These are phyloP conservation scores for Melanotaenia boesemani DNA, from an alignment of 2,797 vertebrate species.

Conservation along the genomic window DNA sequence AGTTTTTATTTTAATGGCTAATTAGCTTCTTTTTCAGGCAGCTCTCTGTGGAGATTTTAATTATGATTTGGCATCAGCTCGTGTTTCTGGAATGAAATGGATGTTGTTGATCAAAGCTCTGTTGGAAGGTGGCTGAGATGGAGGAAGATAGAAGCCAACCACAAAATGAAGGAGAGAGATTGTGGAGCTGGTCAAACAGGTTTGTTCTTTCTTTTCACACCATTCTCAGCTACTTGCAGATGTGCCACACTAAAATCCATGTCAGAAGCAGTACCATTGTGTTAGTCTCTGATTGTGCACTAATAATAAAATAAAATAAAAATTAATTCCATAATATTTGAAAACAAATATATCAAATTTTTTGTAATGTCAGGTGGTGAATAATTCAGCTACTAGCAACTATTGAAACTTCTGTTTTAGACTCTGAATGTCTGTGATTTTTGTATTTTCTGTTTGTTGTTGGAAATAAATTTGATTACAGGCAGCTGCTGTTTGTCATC, in stretches of 20 bases:
- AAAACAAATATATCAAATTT: slow-evolving; percentile 21
- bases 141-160: slow-evolving; percentile 53
- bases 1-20: slow-evolving; percentile 53
- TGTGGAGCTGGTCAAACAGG: slow-evolving; percentile 41
- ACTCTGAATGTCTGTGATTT: slow-evolving; percentile 26
- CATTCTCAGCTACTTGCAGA: slow-evolving; percentile 42
- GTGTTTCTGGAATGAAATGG: slow-evolving; percentile 75
- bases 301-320: neutral
- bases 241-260: slow-evolving; percentile 28
- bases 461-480: slow-evolving; percentile 25
- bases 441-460: slow-evolving; percentile 12
- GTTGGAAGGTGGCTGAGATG: slow-evolving; percentile 67
- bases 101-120: slow-evolving; percentile 70
- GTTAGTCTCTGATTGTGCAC: neutral
- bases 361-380: slow-evolving; percentile 16
- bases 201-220: slow-evolving; percentile 55
- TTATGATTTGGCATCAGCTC: slow-evolving; percentile 80
- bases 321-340: slow-evolving; percentile 7
- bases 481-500: slow-evolving; percentile 1
- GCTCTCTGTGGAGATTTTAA: slow-evolving; percentile 81
- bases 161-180: slow-evolving; percentile 48
- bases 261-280: slow-evolving; percentile 3
- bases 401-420: slow-evolving; percentile 31
- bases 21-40: slow-evolving; percentile 69
- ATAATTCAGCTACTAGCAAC: slow-evolving; percentile 12